Conservation (phyloP, 2,113 vertebrate genomes). For the Corythornis vintsioides region DNA sequence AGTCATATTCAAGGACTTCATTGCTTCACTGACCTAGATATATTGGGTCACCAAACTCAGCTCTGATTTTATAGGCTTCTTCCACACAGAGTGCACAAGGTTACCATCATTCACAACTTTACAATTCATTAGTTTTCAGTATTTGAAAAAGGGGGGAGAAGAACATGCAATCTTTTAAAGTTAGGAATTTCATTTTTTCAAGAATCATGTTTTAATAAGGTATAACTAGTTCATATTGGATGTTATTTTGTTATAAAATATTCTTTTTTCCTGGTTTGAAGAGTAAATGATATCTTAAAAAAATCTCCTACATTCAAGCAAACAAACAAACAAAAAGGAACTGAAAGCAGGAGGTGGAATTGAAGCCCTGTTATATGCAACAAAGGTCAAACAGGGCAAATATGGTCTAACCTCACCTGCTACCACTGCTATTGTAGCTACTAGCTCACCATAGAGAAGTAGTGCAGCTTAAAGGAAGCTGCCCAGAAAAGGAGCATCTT, state of each 20-base stretch:
- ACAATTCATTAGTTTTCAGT: slow-evolving; percentile 55
- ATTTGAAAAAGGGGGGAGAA: slow-evolving; percentile 25
- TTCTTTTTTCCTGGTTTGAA: neutral
- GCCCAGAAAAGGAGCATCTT: neutral
- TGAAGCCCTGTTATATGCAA: neutral
- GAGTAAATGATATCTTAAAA: neutral
- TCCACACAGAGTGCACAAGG: slow-evolving; percentile 39
- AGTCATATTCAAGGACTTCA: slow-evolving; percentile 50
- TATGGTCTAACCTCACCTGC: neutral
- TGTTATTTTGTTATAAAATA: neutral
- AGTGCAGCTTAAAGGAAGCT: neutral
- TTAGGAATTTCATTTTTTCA: slow-evolving; percentile 1
- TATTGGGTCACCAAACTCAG: slow-evolving; percentile 53
- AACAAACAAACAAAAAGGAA: neutral
- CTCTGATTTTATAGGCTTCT: slow-evolving; percentile 48
- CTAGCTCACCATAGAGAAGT: neutral
- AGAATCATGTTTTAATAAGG: slow-evolving; percentile 19
- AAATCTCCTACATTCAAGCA: neutral
- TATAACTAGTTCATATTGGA: neutral
- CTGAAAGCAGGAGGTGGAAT: neutral
- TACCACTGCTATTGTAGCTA: neutral
- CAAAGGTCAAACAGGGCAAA: neutral
- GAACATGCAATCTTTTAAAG: neutral
- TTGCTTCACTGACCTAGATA: slow-evolving; percentile 46
- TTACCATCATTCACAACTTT: slow-evolving; percentile 47